phyloP scores from a whole-genome alignment of 2,113 vertebrate species.

The Callospermophilus lateralis region DNA sequence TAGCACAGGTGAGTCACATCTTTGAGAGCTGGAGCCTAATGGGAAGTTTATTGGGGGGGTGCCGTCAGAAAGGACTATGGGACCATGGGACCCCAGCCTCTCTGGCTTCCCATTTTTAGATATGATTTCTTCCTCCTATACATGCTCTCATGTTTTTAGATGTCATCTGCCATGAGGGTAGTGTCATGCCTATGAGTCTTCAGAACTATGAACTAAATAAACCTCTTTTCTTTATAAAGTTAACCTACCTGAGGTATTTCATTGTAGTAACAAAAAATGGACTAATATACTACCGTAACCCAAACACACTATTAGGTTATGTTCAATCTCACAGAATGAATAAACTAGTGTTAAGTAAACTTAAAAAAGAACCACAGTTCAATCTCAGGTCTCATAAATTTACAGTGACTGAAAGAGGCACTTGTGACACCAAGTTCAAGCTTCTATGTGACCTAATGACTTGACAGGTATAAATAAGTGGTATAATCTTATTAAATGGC shows the following conservation, averaged over 20 bases:
- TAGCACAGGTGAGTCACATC: neutral
- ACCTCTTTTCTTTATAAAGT: neutral
- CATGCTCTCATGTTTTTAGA: neutral
- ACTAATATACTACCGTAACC: neutral
- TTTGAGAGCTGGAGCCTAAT: neutral
- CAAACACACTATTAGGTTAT: neutral
- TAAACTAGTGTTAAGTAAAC: neutral
- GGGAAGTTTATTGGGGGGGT: neutral
- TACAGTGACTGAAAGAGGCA: neutral
- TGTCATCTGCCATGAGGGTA: neutral
- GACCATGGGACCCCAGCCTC: neutral
- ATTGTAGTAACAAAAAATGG: neutral
- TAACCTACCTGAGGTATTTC: neutral
- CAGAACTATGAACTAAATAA: neutral
- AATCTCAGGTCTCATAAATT: conserved; percentile 41
- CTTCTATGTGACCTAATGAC: neutral
- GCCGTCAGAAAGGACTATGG: neutral
- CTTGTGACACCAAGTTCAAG: neutral
- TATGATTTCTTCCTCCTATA: neutral
- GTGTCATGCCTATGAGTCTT: neutral
- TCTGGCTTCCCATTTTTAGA: neutral
- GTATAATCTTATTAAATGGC: neutral
- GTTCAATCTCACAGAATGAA: neutral
- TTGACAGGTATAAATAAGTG: neutral
- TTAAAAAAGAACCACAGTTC: neutral